Base-by-base conservation (phyloP, 2,888 invertebrate species). In the Xanthorhoe spadicearia region DNA sequence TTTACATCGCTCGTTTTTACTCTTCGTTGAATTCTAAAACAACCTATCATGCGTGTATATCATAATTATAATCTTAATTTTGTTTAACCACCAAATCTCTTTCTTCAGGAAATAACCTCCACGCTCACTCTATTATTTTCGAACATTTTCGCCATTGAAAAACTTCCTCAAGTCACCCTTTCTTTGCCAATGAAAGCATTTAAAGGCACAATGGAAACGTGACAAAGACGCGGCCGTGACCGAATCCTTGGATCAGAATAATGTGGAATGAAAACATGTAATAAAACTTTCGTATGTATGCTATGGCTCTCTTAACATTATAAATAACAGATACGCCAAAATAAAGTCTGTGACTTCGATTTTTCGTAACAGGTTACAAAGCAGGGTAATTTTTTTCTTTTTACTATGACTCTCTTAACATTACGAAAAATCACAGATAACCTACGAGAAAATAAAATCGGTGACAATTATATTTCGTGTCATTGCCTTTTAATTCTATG, bases 171-270 rank as follows among this genome's bases (percentile, higher is more conserved):
- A 49, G 19, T 23, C n/a, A 55, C 52, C 49, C 61, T 66, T 65
- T 63, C 57, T 60, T 59, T 43, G 48, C 18, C 63, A 56, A 63
- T 57, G 61, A 71, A 54, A 66, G 58, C 53, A 58, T 49, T 60
- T 52, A 65, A 58, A 57, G 61, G 15, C 46, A 71, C 69, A 69
- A 71, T 64, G 48, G 52, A 51, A 32, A 32, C 32, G 32, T 32
- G 9, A 63, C 61, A 70, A 67, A 67, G 49, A 49, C 32, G 35
- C 10, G 61, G 23, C 56, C 68, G 6, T 63, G 66, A 64, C 54
- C 50, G 48, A 43, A 32, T 43, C 62, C 38, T 69, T 66, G 52
- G 23, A 38, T 43, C 38, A 43, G 32, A 32, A 32, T 32, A 32
- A 32, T 19, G 43, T 19, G 43, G 54, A 35, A 50, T 43, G 13